A percentile compares a stretch with the other conserved stretches of the same genome.
Evolutionary conservation across 2,113 vertebrate species (phyloP).

Genomic region (Equus przewalskii): DNA sequence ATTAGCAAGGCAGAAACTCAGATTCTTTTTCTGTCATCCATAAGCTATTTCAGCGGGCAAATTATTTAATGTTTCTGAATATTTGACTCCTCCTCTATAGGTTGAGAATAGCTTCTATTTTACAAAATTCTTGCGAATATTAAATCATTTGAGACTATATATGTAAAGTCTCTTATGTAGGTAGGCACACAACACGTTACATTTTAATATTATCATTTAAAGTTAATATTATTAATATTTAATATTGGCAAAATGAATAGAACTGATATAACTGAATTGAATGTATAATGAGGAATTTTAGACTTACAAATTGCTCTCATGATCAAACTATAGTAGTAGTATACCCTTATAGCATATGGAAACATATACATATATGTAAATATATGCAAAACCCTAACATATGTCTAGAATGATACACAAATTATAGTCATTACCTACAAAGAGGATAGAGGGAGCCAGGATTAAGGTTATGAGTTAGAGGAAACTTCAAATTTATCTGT

Average conservation of each 20-base stretch:
- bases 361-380: neutral
- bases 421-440: neutral
- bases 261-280: neutral
- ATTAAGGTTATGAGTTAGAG: neutral
- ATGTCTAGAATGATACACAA: neutral
- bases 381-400: neutral
- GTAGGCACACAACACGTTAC: no score
- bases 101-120: no score
- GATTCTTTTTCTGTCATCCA: no score
- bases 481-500: neutral
- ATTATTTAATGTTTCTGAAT: no score
- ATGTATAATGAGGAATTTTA: neutral
- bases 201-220: no score
- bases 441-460: neutral
- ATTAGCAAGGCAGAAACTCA: no score
- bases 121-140: no score
- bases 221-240: neutral
- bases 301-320: neutral
- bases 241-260: neutral
- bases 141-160: no score
- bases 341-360: neutral
- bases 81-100: no score
- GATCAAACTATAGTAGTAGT: neutral
- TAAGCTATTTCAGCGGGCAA: no score
- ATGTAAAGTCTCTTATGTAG: no score